Conservation (phyloP, 2,113 vertebrate genomes). For the Campylorhamphus procurvoides region DNA sequence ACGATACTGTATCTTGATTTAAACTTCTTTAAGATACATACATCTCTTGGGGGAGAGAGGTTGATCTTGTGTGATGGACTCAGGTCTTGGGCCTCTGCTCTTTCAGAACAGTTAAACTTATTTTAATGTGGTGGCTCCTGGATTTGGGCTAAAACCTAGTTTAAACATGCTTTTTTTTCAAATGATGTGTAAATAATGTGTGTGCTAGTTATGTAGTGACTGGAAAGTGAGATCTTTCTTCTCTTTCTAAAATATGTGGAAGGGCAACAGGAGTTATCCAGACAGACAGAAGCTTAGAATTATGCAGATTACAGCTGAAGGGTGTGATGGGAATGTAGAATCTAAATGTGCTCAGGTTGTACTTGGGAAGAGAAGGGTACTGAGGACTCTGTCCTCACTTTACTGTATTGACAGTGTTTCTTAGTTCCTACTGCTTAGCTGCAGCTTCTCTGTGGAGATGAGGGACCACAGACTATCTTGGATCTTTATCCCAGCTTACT, state of each 20-base stretch:
- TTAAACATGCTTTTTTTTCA: neutral
- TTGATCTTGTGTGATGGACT: neutral
- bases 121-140: neutral
- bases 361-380: neutral
- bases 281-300: neutral
- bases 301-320: neutral
- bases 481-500: neutral
- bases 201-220: neutral
- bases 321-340: accelerated
- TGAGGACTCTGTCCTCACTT: neutral
- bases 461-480: neutral
- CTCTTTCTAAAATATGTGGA: neutral
- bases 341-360: accelerated
- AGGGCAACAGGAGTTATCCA: neutral
- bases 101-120: neutral
- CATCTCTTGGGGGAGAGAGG: neutral
- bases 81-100: neutral
- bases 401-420: neutral
- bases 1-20: neutral
- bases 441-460: neutral
- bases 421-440: neutral
- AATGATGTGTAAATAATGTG: neutral
- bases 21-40: neutral
- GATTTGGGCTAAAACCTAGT: neutral
- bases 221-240: neutral